Evolutionary conservation across 2,888 invertebrate genomes (phyloP).

Genomic region (Heliconius cydno): DNA sequence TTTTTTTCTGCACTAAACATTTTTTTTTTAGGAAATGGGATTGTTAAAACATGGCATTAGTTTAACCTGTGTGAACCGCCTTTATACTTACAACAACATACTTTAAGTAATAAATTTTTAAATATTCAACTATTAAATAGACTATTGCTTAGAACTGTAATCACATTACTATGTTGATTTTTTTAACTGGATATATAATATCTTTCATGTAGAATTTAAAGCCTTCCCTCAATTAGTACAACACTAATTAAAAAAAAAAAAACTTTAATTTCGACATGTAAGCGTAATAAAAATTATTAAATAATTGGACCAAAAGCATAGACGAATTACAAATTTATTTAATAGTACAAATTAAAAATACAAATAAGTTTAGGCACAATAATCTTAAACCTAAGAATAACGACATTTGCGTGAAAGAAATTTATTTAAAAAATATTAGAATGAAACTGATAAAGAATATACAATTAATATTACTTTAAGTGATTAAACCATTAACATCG

Average conservation of each 20-base stretch:
- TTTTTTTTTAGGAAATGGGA: neutral
- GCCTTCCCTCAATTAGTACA: conserved; percentile 11
- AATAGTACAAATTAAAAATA: conserved; percentile 38
- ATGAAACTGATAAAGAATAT: conserved; percentile 32
- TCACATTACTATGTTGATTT: conserved; percentile 58
- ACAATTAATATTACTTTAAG: neutral
- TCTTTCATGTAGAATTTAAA: conserved; percentile 18
- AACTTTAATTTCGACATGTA: conserved; percentile 10
- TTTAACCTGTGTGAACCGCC: conserved; percentile 30
- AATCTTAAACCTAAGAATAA: conserved; percentile 69
- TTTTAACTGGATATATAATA: conserved; percentile 34
- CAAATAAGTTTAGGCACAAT: conserved; percentile 69
- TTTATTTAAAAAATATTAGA: conserved; percentile 4
- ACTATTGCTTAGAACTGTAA: conserved; percentile 71
- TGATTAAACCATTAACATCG: conserved; percentile 33
- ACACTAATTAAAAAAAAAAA: conserved; percentile 15
- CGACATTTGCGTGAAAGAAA: conserved; percentile 12
- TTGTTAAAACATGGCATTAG: conserved; percentile 4
- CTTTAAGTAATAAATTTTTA: conserved; percentile 76
- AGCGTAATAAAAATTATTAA: conserved; percentile 9
- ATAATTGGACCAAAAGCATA: conserved; percentile 32
- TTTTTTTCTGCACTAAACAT: neutral
- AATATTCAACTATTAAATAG: conserved; percentile 74
- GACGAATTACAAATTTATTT: conserved; percentile 44
- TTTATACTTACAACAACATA: conserved; percentile 75